These are phyloP conservation scores for Drosophila anomalata DNA, from an alignment of 2,888 invertebrate genomes.

Conservation along the genomic window DNA sequence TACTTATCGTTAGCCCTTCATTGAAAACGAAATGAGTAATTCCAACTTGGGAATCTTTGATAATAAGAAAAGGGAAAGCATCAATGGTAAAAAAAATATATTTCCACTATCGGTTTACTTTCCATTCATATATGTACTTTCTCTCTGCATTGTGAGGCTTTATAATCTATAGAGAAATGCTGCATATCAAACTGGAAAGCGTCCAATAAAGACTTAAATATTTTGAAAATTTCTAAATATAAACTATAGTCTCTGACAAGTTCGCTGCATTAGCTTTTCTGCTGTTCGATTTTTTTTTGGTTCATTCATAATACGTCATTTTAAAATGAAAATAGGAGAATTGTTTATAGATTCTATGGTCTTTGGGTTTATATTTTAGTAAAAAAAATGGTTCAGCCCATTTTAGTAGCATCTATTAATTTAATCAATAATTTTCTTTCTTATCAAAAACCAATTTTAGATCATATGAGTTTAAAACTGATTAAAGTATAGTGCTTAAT, in stretches of 20 bases:
- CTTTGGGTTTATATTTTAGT: neutral
- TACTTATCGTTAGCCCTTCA: constrained; percentile 1
- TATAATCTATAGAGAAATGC: neutral
- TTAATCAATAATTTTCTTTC: no score
- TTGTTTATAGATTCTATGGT: neutral
- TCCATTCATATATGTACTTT: neutral
- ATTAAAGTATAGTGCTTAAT: no score
- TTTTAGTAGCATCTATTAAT: no score
- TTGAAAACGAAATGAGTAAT: neutral
- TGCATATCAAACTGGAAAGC: constrained; percentile 18
- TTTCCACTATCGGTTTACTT: constrained; percentile 1
- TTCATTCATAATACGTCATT: neutral
- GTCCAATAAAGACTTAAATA: constrained; percentile 11
- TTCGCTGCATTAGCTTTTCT: neutral
- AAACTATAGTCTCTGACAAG: neutral
- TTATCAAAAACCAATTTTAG: no score
- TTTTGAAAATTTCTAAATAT: constrained; percentile 21
- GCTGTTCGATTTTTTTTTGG: neutral
- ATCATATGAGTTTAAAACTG: neutral
- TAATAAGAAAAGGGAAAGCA: neutral
- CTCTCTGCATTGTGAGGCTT: neutral
- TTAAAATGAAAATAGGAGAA: neutral
- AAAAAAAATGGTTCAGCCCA: neutral
- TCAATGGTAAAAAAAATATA: constrained; percentile 3
- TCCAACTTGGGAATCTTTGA: neutral